Base-by-base conservation (phyloP, 2,888 invertebrate species). In the Tetragonula carbonaria region DNA sequence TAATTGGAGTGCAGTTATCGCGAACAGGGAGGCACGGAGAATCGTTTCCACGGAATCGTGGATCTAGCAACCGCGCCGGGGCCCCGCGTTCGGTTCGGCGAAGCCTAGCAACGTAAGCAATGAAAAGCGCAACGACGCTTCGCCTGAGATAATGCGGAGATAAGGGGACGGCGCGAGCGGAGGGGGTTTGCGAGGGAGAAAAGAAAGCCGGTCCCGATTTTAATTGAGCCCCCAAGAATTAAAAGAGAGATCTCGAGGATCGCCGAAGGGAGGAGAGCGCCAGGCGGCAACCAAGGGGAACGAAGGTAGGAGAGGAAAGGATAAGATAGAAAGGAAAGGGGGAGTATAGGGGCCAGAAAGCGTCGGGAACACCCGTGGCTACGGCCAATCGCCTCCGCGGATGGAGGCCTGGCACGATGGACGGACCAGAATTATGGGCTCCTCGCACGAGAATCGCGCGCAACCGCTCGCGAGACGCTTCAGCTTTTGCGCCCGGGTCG, bases 41-140 rank as follows among this genome's bases (percentile, higher is more conserved):
- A 93, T 93, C 93, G 91, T 91, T 93, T 93, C 93, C 92, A 92
- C 89, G 92, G 93, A 94, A 94, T 93, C 93, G 93, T 93, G 92
- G 89, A 93, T 92, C 92, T 92, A 89, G 88, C 88, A 84, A 87
- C 87, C 11, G 63, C 62, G n/a, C 62, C 16, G 62, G 16, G 23
- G 86, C 82, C 45, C 45, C 11, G 82, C 85, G 85, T 82, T 87
- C 90, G 88, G 89, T 85, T 45, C 45, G 45, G 8, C 45, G 45
- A 45, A 87, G 89, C 90, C 87, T 83, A 78, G 53, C 71, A 59
- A 75, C 77, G 79, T 80, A 84, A 79, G 77, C 84, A 88, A 92
- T 92, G 91, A 92, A 92, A 90, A 91, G 91, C 88, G 89, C 91
- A 88, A 88, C 87, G 86, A 81, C 87, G 86, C 86, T 84, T 85